Evolutionary conservation across 2,888 invertebrate species (phyloP).

Genomic region (Agonopterix arenella): DNA sequence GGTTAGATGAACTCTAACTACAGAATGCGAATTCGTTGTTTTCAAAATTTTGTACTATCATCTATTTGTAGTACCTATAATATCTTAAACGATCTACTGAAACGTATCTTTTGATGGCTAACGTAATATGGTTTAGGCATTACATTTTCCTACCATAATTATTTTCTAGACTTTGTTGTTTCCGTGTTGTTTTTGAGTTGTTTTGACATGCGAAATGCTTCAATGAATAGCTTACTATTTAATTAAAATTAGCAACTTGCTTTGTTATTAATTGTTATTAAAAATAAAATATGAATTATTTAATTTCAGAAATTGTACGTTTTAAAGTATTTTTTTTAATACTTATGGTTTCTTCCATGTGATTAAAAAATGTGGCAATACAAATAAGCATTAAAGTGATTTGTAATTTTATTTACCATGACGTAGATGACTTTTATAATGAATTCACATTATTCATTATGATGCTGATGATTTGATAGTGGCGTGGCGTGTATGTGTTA

Average conservation of each 20-base stretch:
- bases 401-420: conserved; percentile 11
- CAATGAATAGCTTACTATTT: conserved; percentile 17
- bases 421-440: too few species aligned
- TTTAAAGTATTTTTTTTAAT: conserved; percentile 59
- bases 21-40: too few species aligned
- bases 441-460: too few species aligned
- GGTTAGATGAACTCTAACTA: background rate
- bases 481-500: too few species aligned
- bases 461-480: too few species aligned
- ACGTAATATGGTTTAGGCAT: too few species aligned
- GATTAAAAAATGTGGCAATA: conserved; percentile 71
- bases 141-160: too few species aligned
- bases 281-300: conserved; percentile 51
- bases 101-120: too few species aligned
- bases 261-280: conserved; percentile 71
- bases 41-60: too few species aligned
- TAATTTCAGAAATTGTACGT: conserved; percentile 58
- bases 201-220: conserved; percentile 2
- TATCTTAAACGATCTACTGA: too few species aligned
- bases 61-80: too few species aligned
- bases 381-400: conserved; percentile 51
- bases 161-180: background rate
- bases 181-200: conserved; percentile 4
- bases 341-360: conserved; percentile 69
- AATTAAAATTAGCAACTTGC: conserved; percentile 39